phyloP scores from a whole-genome alignment of 37 sponge, comb jelly and placozoan species.

The Petrosia ficiformis region DNA sequence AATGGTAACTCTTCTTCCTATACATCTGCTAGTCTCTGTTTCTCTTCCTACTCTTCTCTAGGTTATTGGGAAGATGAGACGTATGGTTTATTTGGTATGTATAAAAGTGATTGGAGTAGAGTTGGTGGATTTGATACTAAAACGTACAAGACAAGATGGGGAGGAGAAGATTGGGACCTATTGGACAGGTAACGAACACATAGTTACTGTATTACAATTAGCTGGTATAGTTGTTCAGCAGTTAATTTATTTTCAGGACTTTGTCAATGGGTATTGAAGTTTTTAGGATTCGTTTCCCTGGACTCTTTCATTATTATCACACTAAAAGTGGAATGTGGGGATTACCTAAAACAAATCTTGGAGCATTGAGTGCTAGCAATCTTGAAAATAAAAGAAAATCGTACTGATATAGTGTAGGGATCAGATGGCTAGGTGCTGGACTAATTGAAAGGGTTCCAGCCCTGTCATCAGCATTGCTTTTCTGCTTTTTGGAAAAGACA shows the following conservation, averaged over 20 bases:
- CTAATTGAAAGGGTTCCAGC: too few relatives aligned
- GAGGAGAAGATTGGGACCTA: conserved; percentile 82
- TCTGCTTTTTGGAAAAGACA: too few relatives aligned
- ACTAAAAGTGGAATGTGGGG: conserved; percentile 65
- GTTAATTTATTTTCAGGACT: conserved; percentile 19
- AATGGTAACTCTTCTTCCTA: conserved; percentile 32
- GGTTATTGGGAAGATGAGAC: conserved; percentile 67
- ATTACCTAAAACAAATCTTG: not conserved
- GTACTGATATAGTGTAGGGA: not conserved
- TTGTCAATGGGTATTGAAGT: conserved; percentile 45
- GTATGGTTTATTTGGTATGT: conserved; percentile 67
- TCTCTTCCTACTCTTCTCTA: too few relatives aligned
- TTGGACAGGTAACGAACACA: conserved; percentile 62
- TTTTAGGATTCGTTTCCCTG: conserved; percentile 63
- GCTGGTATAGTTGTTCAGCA: not conserved
- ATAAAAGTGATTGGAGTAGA: conserved; percentile 63
- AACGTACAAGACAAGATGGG: conserved; percentile 63
- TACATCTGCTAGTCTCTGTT: too few relatives aligned
- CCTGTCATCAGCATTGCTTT: too few relatives aligned
- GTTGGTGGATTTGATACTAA: conserved; percentile 52
- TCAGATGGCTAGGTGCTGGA: too few relatives aligned
- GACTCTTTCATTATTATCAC: conserved; percentile 69
- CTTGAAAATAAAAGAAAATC: not conserved
- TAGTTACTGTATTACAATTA: not conserved
- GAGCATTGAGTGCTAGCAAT: not conserved